Evolutionary conservation across 2,888 invertebrate genomes (phyloP).

Genomic region (Harpalus rufipes): DNA sequence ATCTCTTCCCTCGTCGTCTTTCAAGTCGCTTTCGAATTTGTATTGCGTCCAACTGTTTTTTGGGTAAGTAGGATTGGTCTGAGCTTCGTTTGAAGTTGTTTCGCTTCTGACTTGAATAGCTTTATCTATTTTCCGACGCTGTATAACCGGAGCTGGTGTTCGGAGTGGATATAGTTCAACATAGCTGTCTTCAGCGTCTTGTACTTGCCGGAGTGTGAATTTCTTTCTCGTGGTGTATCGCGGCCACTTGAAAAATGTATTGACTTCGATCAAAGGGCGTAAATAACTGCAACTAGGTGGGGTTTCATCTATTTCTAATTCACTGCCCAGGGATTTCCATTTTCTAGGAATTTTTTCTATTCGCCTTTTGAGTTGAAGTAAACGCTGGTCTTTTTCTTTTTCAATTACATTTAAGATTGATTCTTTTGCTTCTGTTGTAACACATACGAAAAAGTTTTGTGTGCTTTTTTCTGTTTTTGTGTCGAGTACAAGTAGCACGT

Average conservation of each 20-base stretch:
- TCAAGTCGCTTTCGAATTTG: slow-evolving; percentile 75
- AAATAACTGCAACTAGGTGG: slow-evolving; percentile 76
- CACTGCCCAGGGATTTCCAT: slow-evolving; percentile 84
- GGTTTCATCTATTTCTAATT: slow-evolving; percentile 80
- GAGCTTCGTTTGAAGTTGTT: slow-evolving; percentile 78
- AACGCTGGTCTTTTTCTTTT: slow-evolving; percentile 80
- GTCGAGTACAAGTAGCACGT: slow-evolving; percentile 83
- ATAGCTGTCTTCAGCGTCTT: slow-evolving; percentile 84
- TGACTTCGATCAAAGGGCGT: slow-evolving; percentile 83
- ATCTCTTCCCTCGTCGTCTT: slow-evolving; percentile 73
- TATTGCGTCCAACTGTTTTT: slow-evolving; percentile 86
- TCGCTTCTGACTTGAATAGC: slow-evolving; percentile 81
- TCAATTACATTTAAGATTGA: slow-evolving; percentile 78
- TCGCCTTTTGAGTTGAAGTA: slow-evolving; percentile 77
- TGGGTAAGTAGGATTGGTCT: slow-evolving; percentile 85
- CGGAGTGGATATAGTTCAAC: slow-evolving; percentile 83
- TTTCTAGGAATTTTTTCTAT: slow-evolving; percentile 79
- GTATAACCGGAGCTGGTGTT: slow-evolving; percentile 80
- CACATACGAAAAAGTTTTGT: slow-evolving; percentile 84
- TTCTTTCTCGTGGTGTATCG: slow-evolving; percentile 76
- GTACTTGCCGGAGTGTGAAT: slow-evolving; percentile 80
- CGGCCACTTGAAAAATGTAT: slow-evolving; percentile 84
- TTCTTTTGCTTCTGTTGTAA: slow-evolving; percentile 80
- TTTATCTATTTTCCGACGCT: slow-evolving; percentile 80
- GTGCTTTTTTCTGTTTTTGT: slow-evolving; percentile 82